Percentiles rank a stretch among this genome's conserved stretches.
These are phyloP conservation scores for Apamea sordens DNA, from an alignment of 2,888 invertebrate species.

Conservation along the genomic window DNA sequence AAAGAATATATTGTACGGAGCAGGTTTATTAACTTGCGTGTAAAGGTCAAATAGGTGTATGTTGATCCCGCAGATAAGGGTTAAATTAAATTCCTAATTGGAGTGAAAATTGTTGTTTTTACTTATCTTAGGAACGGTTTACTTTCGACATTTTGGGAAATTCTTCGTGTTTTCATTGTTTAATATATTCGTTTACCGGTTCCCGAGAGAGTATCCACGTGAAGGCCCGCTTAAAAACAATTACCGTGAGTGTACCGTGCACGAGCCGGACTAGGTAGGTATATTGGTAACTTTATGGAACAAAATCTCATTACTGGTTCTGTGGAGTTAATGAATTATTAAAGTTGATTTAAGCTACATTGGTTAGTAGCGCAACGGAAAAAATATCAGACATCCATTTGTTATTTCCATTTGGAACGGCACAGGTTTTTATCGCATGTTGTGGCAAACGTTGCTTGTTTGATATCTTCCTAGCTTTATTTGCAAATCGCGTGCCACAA, in stretches of 20 bases:
- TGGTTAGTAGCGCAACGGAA: constrained; percentile 70
- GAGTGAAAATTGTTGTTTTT: constrained; percentile 58
- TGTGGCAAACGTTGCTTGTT: constrained; percentile 78
- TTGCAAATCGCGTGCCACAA: constrained; percentile 87
- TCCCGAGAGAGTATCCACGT: constrained; percentile 48
- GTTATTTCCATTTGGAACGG: constrained; percentile 84
- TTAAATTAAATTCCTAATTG: constrained; percentile 63
- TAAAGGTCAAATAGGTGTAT: constrained; percentile 59
- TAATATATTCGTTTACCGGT: constrained; percentile 46
- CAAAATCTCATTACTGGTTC: constrained; percentile 57
- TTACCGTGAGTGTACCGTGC: constrained; percentile 51
- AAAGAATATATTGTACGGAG: constrained; percentile 67
- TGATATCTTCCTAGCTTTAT: constrained; percentile 88
- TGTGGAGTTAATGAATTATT: constrained; percentile 67
- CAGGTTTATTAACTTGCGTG: constrained; percentile 59
- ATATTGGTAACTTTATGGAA: constrained; percentile 57
- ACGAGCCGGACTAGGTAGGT: constrained; percentile 38
- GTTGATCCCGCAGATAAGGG: constrained; percentile 62
- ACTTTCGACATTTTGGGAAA: constrained; percentile 45
- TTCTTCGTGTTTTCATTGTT: constrained; percentile 50
- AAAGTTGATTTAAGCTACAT: constrained; percentile 73
- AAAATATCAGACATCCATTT: constrained; percentile 79
- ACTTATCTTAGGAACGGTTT: constrained; percentile 30
- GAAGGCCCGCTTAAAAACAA: constrained; percentile 54
- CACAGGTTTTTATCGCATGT: constrained; percentile 85